Evolutionary conservation across 2,797 vertebrate genomes (phyloP).

Genomic region (Uromys caudimaculatus): DNA sequence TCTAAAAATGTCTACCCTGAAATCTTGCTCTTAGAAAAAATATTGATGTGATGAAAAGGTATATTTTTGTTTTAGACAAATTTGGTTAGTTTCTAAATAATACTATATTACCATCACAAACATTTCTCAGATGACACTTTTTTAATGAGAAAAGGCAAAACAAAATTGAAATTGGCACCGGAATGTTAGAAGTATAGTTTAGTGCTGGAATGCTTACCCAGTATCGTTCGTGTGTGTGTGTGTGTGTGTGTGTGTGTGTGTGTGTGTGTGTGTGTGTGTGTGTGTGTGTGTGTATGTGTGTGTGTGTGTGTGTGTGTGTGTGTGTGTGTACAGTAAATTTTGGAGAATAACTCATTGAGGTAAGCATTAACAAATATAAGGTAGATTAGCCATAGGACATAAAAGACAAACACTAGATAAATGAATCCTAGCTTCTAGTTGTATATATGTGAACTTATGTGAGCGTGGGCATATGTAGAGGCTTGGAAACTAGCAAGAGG

Average conservation of each 20-base stretch:
- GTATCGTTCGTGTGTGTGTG: no score
- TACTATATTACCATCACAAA: constrained; percentile 22
- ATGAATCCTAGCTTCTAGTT: neutral
- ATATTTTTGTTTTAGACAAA: constrained; percentile 32
- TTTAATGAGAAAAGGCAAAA: constrained; percentile 32
- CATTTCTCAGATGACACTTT: neutral
- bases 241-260: no score
- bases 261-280: no score
- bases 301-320: neutral
- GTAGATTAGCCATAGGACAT: neutral
- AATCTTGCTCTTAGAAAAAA: constrained; percentile 45
- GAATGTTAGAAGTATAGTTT: neutral
- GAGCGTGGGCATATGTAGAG: neutral
- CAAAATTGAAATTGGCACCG: constrained; percentile 51
- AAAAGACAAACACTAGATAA: neutral
- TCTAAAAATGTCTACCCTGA: constrained; percentile 27
- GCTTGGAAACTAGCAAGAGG: neutral
- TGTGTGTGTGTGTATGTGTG: neutral
- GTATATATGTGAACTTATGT: neutral
- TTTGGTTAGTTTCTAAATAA: constrained; percentile 48
- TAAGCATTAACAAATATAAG: constrained; percentile 42
- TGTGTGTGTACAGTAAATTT: neutral
- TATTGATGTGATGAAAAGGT: neutral
- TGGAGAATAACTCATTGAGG: neutral
- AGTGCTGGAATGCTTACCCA: neutral